Evolutionary conservation across 2,888 invertebrate genomes (phyloP).

Genomic region (Neria commutata): DNA sequence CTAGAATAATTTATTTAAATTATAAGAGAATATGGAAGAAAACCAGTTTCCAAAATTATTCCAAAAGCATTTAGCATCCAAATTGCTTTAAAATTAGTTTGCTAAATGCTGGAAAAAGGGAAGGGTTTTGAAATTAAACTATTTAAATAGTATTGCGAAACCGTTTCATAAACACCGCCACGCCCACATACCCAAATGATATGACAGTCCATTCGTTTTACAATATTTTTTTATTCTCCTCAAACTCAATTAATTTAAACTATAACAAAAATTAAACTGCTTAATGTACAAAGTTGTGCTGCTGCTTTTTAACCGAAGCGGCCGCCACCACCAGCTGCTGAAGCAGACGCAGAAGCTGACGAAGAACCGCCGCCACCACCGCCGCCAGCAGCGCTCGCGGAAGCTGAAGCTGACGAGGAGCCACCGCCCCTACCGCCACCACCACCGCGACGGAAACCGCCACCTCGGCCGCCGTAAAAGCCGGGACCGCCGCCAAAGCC

Average conservation of each 20-base stretch:
- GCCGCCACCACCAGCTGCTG: slow-evolving; percentile 21
- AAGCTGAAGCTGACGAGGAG: slow-evolving; percentile 18
- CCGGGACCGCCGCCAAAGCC: slow-evolving; percentile 12
- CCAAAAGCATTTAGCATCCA: no score
- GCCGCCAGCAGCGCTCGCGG: slow-evolving; percentile 17
- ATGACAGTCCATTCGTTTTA: no score
- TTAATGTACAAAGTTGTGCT: not conserved
- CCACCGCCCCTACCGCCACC: slow-evolving; percentile 13
- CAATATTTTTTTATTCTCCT: slow-evolving; percentile 5
- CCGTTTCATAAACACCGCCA: no score
- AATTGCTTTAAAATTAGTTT: no score
- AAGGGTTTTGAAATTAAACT: no score
- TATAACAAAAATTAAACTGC: not conserved
- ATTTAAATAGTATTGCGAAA: no score
- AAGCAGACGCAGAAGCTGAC: slow-evolving; percentile 21
- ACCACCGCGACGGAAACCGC: slow-evolving; percentile 12
- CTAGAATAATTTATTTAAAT: no score
- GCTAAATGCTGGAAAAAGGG: no score
- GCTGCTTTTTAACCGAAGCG: slow-evolving; percentile 12
- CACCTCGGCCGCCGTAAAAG: slow-evolving; percentile 11
- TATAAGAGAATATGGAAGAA: no score
- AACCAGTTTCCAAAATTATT: no score
- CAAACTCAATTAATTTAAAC: slow-evolving; percentile 13
- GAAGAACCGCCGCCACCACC: slow-evolving; percentile 15
- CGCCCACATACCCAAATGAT: no score